phyloP scores from a whole-genome alignment of 2,888 invertebrate species.

The Sinodicranocentrus sp. region DNA sequence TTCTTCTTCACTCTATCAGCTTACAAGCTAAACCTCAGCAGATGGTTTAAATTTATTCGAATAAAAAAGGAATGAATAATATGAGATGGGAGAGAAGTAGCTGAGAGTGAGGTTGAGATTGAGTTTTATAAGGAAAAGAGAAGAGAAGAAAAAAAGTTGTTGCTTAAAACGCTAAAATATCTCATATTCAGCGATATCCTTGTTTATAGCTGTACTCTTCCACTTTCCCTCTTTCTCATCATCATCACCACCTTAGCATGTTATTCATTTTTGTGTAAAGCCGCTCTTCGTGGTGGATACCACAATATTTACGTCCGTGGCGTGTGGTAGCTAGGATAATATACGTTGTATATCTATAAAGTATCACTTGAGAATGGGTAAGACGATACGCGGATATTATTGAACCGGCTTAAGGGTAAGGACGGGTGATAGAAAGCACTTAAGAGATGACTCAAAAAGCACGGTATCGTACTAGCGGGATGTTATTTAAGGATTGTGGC shows the following conservation, averaged over 20 bases:
- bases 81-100: background rate
- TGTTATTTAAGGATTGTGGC: slow-evolving; percentile 1
- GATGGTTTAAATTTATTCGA: slow-evolving; percentile 22
- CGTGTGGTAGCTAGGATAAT: too few species aligned
- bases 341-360: too few species aligned
- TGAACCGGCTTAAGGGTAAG: background rate
- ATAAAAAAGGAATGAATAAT: slow-evolving; percentile 8
- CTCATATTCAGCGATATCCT: background rate
- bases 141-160: background rate
- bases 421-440: background rate
- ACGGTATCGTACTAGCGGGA: too few species aligned
- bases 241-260: background rate
- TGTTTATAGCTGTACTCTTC: slow-evolving; percentile 3
- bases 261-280: background rate
- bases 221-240: background rate
- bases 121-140: background rate
- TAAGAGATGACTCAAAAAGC: background rate
- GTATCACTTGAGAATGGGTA: too few species aligned
- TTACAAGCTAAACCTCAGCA: slow-evolving; percentile 18
- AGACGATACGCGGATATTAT: too few species aligned
- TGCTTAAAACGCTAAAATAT: too few species aligned
- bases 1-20: background rate
- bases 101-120: background rate
- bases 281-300: too few species aligned
- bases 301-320: too few species aligned